Conservation (phyloP, 2,888 invertebrate genomes). For the Cataglyphis albicans region DNA sequence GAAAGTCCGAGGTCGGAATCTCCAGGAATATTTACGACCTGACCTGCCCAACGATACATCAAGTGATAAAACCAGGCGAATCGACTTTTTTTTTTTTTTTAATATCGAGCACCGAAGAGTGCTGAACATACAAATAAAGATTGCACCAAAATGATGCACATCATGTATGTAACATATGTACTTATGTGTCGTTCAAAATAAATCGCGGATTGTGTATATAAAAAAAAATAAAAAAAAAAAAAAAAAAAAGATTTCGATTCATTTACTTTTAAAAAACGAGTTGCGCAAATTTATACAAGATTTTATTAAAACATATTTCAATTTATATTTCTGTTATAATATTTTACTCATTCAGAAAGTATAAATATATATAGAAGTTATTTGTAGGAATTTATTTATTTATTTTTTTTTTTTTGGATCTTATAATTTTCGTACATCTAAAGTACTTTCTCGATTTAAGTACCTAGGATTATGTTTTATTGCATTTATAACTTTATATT, state of each 20-base stretch:
- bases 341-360: neutral
- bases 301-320: conserved; percentile 2
- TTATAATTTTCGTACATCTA: conserved; percentile 18
- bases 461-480: conserved; percentile 71
- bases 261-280: neutral
- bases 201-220: neutral
- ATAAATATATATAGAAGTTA: neutral
- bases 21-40: conserved; percentile 75
- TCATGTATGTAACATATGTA: conserved; percentile 1
- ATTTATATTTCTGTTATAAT: neutral
- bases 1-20: conserved; percentile 76
- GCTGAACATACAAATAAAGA: conserved; percentile 68
- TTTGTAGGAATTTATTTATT: neutral
- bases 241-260: neutral
- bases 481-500: conserved; percentile 60
- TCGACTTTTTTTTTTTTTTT: conserved; percentile 74
- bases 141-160: conserved; percentile 59
- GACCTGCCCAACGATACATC: conserved; percentile 73
- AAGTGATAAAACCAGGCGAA: conserved; percentile 73
- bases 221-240: conserved; percentile 5
- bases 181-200: neutral
- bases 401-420: neutral
- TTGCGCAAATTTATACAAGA: neutral
- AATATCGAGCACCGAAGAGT: conserved; percentile 67
- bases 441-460: conserved; percentile 66